Conservation (phyloP, 2,797 vertebrate species). For the Amblyopsis hoosieri region DNA sequence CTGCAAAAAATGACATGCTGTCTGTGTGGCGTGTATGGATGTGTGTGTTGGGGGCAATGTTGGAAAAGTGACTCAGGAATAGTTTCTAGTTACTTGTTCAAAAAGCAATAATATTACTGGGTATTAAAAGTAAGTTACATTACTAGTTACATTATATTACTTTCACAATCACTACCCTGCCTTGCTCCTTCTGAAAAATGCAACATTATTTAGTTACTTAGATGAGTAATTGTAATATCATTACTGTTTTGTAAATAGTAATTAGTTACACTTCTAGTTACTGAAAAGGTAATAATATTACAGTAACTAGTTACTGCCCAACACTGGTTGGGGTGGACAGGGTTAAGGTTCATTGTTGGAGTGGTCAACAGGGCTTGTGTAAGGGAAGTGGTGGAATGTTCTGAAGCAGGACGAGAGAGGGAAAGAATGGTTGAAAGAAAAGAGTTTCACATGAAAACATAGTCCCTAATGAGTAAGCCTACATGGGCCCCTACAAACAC, state of each 20-base stretch:
- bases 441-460: conserved; percentile 35
- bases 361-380: conserved; percentile 51
- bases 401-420: conserved; percentile 56
- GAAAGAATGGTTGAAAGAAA: conserved; percentile 28
- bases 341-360: conserved; percentile 62
- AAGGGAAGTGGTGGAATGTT: conserved; percentile 57
- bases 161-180: too few relatives aligned
- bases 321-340: conserved; percentile 21
- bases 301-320: too few relatives aligned
- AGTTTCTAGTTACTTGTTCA: too few relatives aligned
- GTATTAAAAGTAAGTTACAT: too few relatives aligned
- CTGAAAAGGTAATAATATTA: too few relatives aligned
- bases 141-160: too few relatives aligned
- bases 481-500: conserved; percentile 39
- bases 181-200: too few relatives aligned
- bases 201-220: neutral
- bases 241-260: too few relatives aligned
- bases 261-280: too few relatives aligned
- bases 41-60: conserved; percentile 2
- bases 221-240: too few relatives aligned
- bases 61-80: too few relatives aligned
- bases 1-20: neutral
- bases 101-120: too few relatives aligned
- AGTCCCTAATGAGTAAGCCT: conserved; percentile 24
- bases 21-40: neutral